Base-by-base conservation (phyloP, 2,113 vertebrate species). In the Euleptes europaea region DNA sequence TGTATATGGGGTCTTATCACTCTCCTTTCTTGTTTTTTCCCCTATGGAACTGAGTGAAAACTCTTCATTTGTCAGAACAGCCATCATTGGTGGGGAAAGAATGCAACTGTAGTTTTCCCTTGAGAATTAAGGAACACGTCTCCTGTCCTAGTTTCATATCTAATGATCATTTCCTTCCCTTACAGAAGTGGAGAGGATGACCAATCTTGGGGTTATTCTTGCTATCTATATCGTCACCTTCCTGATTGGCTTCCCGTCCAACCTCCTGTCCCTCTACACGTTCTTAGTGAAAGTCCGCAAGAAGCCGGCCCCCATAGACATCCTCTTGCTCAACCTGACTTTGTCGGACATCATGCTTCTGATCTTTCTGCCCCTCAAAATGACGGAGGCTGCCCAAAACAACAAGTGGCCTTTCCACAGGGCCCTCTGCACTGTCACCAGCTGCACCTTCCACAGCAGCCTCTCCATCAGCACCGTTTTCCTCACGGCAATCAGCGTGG, bases 381-480 rank as follows among this genome's bases (percentile, higher is more conserved):
- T 98, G 92, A 78, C 94, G 0, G 97, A 98, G 84, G 97, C 95
- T 0, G 88, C 93, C 0, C 70, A 96, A 96, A 94, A 1, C 0
- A 63, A 63, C 3, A 7, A 8, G 0, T 99, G 98, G 98, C 60
- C 93, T 0, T 89, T 98, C 78, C 96, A 97, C 0, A 78, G 91
- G 8, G 1, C 38, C 1, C 90, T 98, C 12, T 99, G 98, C 28
- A 97, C 97, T 0, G 60, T 98, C 21, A 97, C 95, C 0, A 95
- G 95, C 35, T 98, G 97, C 54, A 78, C 96, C 90, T 98, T 98
- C 94, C 98, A 96, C 94, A 97, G 97, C 94, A 97, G 97, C 93
- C 97, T 98, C 94, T 98, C 98, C 92, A 96, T 96, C 92, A 98
- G 98, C 94, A 97, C 96, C 12, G 96, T 97, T 90, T 97, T 98